Base-by-base conservation (phyloP, 2,888 invertebrate genomes). In the Euproctis similis region DNA sequence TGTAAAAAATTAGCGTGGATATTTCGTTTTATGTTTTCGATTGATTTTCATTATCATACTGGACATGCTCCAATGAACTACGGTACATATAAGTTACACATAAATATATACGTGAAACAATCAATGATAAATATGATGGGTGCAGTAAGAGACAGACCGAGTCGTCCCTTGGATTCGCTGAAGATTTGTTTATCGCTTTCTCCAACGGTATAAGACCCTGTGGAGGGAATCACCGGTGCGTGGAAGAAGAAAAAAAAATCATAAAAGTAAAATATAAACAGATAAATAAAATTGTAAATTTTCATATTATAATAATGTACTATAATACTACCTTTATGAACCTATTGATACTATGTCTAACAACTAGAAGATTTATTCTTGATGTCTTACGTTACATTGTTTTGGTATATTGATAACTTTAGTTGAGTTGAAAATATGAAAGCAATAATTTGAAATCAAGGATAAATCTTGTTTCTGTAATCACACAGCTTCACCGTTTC, bases 161-260 rank as follows among this genome's bases (percentile, higher is more conserved):
- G 69, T 77, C 75, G 71, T 76, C 75, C 73, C 75, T 72, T 69
- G 74, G 59, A 66, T 73, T 75, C 70, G 72, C 69, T 70, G 82
- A 78, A 53, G 81, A 62, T 80, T 80, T 77, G 80, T 80, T 82
- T 68, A 81, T 82, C 67, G 81, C 81, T 78, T 78, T 75, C 60
- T 81, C 78, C 80, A 81, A 68, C 67, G 81, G 68, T 69, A 81
- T 81, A 66, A 80, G 81, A 77, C 80, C 82, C 82, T 82, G 76
- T 60, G 60, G 66, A 56, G 49, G 59, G 44, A 49, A 67, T 60
- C 67, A 69, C 63, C 70, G 73, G 68, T 65, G 74, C 65, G 64
- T 67, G 66, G 67, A 65, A 63, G 66, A 64, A 71, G 64, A 66
- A 65, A 70, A 76, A 75, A 66, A 76, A 75, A 68, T 61, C 59